Base-by-base conservation (phyloP, 1,140 invertebrate species). In the Lepidurus arcticus region DNA sequence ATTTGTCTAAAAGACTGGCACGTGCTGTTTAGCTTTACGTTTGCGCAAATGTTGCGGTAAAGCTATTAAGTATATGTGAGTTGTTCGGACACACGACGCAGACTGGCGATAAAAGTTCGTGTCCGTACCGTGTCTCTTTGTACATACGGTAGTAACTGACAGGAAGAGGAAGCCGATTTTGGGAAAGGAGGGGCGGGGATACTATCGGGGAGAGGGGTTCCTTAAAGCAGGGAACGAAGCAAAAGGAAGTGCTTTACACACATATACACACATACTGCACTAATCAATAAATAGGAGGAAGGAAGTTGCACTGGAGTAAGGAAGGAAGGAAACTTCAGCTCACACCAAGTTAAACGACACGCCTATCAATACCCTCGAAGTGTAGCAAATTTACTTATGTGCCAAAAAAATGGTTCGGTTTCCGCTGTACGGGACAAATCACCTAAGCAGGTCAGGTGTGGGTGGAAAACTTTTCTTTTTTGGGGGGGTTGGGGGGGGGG, bases 271-370 rank as follows among this genome's bases (percentile, higher is more conserved):
- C 53, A 65, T 65, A 65, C 53, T 65, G 53, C 53, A 65, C 53
- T 65, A 65, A 65, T 65, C 53, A 65, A 65, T 65, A 65, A 65
- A 65, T 65, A 65, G 53, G 53, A 65, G 53, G 53, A 65, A 65
- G 53, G 53, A 65, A 65, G 53, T 65, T 9, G 21, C 5, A 65
- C 53, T 65, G 53, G 53, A 65, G 53, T 13, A 65, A 65, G 53
- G 53, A 65, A 65, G 53, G 53, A 65, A 65, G 53, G 53, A 65
- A 65, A 65, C 53, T 65, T 65, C 53, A 65, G 21, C 53, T 65
- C 53, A 16, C 53, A 65, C 53, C 53, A 21, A 21, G 53, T 65
- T 65, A 65, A 65, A 65, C 8, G 53, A 21, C 53, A 65, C 53
- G 53, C 53, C 53, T 65, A 65, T 65, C 53, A 21, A 21, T 65